phyloP scores from a whole-genome alignment of 2,113 vertebrate species.

The Oenanthe oenanthe region DNA sequence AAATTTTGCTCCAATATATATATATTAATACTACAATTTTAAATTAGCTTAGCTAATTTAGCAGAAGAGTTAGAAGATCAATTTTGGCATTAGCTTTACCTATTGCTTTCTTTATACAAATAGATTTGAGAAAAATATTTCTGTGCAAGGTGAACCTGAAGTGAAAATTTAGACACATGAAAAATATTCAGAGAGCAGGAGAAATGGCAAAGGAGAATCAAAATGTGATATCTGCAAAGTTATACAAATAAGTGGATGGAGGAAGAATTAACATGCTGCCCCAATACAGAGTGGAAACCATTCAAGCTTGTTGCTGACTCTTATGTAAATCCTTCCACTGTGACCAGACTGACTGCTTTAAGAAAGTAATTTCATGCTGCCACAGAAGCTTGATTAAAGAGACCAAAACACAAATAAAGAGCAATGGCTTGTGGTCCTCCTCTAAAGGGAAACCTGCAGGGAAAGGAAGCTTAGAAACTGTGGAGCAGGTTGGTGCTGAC shows the following conservation, averaged over 20 bases:
- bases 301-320: neutral
- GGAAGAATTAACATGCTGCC: neutral
- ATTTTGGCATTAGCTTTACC: neutral
- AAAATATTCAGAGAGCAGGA: neutral
- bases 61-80: neutral
- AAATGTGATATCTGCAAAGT: neutral
- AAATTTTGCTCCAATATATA: neutral
- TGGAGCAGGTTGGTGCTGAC: neutral
- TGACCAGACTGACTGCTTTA: neutral
- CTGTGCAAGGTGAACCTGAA: neutral
- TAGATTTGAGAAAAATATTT: neutral
- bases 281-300: neutral
- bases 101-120: neutral
- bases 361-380: constrained; percentile 8
- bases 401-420: neutral
- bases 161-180: neutral
- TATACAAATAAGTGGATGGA: neutral
- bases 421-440: neutral
- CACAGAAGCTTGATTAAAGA: neutral
- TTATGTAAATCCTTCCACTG: neutral
- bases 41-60: neutral
- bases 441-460: neutral
- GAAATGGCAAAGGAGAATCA: neutral
- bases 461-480: neutral
- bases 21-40: neutral